A percentile compares a stretch with the other conserved stretches of the same genome.
phyloP scores from a whole-genome alignment of 1,140 invertebrate species.

The Brachionus rubens region DNA sequence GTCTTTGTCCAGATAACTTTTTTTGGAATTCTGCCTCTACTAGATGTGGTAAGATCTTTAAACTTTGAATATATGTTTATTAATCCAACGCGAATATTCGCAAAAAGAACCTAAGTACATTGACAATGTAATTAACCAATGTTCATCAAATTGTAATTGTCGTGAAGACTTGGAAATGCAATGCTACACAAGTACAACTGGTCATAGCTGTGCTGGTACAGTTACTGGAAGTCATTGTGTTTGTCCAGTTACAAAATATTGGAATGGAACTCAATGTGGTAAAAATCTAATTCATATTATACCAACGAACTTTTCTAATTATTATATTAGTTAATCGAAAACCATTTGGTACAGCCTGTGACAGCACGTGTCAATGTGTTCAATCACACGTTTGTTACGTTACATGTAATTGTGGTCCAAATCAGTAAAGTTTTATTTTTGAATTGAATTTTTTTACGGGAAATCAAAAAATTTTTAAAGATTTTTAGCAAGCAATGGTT shows the following conservation, averaged over 20 bases:
- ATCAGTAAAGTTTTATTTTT: too few relatives aligned
- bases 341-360: too few relatives aligned
- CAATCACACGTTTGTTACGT: too few relatives aligned
- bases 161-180: not conserved
- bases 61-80: not conserved
- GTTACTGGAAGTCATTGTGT: not conserved
- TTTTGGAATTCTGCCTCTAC: not conserved
- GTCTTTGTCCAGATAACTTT: not conserved
- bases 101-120: not conserved
- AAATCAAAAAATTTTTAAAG: too few relatives aligned
- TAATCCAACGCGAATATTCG: not conserved
- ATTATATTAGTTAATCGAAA: too few relatives aligned
- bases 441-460: too few relatives aligned
- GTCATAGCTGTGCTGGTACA: not conserved
- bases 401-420: too few relatives aligned
- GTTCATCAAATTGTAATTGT: not conserved
- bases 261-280: constrained; percentile 31
- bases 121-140: too few relatives aligned
- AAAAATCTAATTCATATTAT: not conserved
- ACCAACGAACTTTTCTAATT: too few relatives aligned
- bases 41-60: not conserved
- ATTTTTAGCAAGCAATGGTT: too few relatives aligned
- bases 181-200: not conserved
- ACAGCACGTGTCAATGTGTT: too few relatives aligned
- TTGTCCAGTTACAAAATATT: not conserved